phyloP scores from a whole-genome alignment of 2,888 invertebrate species.

The Drymonia ruficornis region DNA sequence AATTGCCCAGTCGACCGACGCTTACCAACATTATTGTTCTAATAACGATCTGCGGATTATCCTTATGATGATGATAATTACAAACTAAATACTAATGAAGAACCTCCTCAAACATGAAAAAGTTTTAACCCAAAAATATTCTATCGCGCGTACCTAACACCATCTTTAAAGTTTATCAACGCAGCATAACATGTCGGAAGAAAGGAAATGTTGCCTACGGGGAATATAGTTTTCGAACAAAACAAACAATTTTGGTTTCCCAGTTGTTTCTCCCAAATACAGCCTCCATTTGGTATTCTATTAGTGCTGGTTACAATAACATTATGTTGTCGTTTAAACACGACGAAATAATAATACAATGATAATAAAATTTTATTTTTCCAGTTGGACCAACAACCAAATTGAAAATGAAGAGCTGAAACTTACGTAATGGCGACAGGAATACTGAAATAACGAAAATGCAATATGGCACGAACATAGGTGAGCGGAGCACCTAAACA shows the following conservation, averaged over 20 bases:
- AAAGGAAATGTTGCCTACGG: conserved; percentile 13
- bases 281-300: conserved; percentile 10
- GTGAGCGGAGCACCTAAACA: conserved; percentile 62
- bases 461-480: conserved; percentile 36
- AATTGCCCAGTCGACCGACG: conserved; percentile 63
- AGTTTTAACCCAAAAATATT: conserved; percentile 8
- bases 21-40: conserved; percentile 55
- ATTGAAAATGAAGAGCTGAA: conserved; percentile 29
- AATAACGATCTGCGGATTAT: conserved; percentile 47
- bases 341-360: conserved; percentile 9
- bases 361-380: too few species aligned
- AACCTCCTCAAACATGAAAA: conserved; percentile 16
- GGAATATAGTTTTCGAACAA: conserved; percentile 8
- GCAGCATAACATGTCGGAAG: neutral
- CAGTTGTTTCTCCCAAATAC: neutral
- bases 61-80: conserved; percentile 47
- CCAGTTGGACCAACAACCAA: conserved; percentile 10
- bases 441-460: conserved; percentile 38
- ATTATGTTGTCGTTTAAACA: conserved; percentile 9
- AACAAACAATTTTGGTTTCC: neutral
- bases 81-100: conserved; percentile 36
- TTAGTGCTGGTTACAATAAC: neutral
- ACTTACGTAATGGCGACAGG: conserved; percentile 17
- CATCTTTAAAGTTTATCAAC: neutral
- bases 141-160: neutral